Conservation (phyloP, 2,797 vertebrate species). For the Sebastes minor region DNA sequence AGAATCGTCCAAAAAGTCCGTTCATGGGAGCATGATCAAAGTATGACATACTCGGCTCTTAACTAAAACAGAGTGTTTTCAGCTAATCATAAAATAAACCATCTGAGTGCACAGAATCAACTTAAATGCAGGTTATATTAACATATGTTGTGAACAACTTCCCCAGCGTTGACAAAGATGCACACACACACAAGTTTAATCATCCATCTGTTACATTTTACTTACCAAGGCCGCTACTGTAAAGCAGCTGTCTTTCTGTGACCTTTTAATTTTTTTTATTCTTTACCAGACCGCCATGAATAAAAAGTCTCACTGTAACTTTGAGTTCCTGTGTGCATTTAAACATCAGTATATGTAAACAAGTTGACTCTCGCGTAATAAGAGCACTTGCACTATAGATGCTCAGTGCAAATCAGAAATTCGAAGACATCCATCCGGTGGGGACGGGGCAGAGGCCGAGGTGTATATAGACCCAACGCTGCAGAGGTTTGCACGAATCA, state of each 20-base stretch:
- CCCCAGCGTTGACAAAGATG: background rate
- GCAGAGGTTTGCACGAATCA: slow-evolving; percentile 24
- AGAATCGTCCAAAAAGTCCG: background rate
- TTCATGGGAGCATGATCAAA: background rate
- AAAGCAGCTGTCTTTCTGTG: background rate
- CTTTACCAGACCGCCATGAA: background rate
- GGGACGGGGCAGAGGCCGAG: background rate
- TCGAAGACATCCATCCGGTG: background rate
- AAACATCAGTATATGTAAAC: background rate
- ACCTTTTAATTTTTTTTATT: background rate
- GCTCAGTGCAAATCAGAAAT: background rate
- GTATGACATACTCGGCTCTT: background rate
- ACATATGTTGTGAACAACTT: background rate
- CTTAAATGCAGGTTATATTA: background rate
- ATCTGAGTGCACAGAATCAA: background rate
- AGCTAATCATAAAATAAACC: background rate
- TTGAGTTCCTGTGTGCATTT: background rate
- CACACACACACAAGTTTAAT: background rate
- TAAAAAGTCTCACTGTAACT: background rate
- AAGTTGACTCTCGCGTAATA: background rate
- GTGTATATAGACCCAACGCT: slow-evolving; percentile 7
- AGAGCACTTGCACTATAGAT: background rate
- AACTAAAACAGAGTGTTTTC: background rate
- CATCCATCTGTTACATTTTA: background rate
- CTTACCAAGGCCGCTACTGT: background rate